Evolutionary conservation across 2,888 invertebrate genomes (phyloP).

Genomic region (Athetis lepigone): DNA sequence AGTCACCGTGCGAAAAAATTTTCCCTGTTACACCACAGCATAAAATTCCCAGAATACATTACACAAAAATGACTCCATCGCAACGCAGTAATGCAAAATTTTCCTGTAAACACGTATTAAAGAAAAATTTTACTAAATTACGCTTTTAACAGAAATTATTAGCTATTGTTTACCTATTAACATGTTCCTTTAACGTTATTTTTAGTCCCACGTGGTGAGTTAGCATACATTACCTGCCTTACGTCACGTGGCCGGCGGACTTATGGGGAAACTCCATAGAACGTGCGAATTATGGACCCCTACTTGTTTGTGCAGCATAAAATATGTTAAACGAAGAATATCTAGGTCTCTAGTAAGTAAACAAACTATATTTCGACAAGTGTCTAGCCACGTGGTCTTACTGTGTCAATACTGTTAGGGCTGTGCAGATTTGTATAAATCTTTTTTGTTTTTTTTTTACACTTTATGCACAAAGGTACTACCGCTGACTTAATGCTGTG

Average conservation of each 20-base stretch:
- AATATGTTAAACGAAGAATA: conserved; percentile 13
- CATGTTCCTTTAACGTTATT: conserved; percentile 13
- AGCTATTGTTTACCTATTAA: conserved; percentile 13
- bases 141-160: too few relatives aligned
- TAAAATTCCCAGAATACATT: neutral
- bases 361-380: conserved; percentile 31
- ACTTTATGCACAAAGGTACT: too few relatives aligned
- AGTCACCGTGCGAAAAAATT: neutral
- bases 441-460: neutral
- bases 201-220: conserved; percentile 34
- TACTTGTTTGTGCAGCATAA: conserved; percentile 33
- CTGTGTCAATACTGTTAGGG: conserved; percentile 18
- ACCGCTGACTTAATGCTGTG: too few relatives aligned
- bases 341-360: conserved; percentile 36
- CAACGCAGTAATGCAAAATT: neutral
- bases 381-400: conserved; percentile 35
- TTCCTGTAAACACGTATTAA: neutral
- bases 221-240: neutral
- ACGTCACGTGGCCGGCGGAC: conserved; percentile 29
- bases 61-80: neutral
- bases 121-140: neutral
- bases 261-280: conserved; percentile 18
- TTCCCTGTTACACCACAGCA: neutral
- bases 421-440: neutral
- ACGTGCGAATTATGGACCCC: conserved; percentile 36